These are phyloP conservation scores for Globia sparganii DNA, from an alignment of 2,888 invertebrate genomes.

Conservation along the genomic window DNA sequence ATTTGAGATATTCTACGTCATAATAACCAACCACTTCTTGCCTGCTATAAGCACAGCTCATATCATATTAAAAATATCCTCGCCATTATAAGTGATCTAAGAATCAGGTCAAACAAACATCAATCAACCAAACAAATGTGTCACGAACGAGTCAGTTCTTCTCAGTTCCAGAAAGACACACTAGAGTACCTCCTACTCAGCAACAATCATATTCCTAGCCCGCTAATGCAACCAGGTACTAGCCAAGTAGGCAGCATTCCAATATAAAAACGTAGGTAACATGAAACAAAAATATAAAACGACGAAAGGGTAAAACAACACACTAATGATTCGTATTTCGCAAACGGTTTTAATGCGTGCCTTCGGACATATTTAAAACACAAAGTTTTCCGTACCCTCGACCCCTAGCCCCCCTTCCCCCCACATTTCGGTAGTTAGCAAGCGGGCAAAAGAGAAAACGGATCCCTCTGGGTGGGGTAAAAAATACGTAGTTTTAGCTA, in stretches of 20 bases:
- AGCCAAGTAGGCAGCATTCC: conserved; percentile 34
- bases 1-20: not conserved
- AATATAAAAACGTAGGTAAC: conserved; percentile 43
- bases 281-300: conserved; percentile 63
- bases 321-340: conserved; percentile 87
- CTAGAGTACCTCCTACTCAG: not conserved
- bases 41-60: not conserved
- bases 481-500: conserved; percentile 93
- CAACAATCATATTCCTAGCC: conserved; percentile 23
- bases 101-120: no score
- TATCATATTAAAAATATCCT: not conserved
- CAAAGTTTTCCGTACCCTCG: conserved; percentile 85
- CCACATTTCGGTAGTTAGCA: conserved; percentile 89
- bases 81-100: not conserved
- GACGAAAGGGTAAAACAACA: conserved; percentile 68
- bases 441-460: conserved; percentile 71
- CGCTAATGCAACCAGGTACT: conserved; percentile 8
- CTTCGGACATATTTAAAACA: conserved; percentile 90
- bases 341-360: conserved; percentile 87
- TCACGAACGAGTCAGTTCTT: no score
- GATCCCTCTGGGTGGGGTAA: conserved; percentile 83
- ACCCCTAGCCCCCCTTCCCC: conserved; percentile 73
- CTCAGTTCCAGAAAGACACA: not conserved
- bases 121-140: no score
- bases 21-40: not conserved